Base-by-base conservation (phyloP, 2,888 invertebrate genomes). In the Drosophila planitibia region DNA sequence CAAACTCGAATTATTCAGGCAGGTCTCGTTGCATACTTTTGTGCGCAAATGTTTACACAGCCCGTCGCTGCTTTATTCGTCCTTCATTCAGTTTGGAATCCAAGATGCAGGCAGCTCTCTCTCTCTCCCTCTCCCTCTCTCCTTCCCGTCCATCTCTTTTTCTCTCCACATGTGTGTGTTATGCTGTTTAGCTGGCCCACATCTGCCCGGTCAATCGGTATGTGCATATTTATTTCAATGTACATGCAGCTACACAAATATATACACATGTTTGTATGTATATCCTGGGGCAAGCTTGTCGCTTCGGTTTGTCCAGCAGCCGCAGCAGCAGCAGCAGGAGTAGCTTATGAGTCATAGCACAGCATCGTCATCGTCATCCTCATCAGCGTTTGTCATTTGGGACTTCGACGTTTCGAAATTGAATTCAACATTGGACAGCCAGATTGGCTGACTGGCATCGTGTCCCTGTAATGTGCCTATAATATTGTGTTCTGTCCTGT, bases 1-100 rank as follows among this genome's bases (percentile, higher is more conserved):
- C 79, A 73, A 83, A 81, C 80, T 83, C 72, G 77, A 83, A 90
- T 87, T 82, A 83, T 79, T 82, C 79, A 81, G 82, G 73, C 90
- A 82, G 89, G 76, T 81, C 77, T 85, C 85, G 89, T 83, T 85
- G 89, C 88, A 89, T 89, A 89, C 81, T 90, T 90, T 89, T 77
- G 75, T 86, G 89, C 84, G 83, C 89, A 89, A 89, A 90, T 86
- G 86, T 90, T 90, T 89, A 80, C 84, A 83, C 78, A 84, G 85
- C 76, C 80, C 78, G 60, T 82, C 74, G 65, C 53, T 61, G 66
- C 53, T 32, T n/a, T 14, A 39, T 28, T 69, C 66, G 78, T 80
- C 78, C 78, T 81, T 77, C 80, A 76, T 67, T 73, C 85, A 76
- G 58, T 69, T 68, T 72, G 74, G 75, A 62, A 63, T 58, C 33